phyloP scores from a whole-genome alignment of 1,140 invertebrate species.

The Scylla paramamosain region DNA sequence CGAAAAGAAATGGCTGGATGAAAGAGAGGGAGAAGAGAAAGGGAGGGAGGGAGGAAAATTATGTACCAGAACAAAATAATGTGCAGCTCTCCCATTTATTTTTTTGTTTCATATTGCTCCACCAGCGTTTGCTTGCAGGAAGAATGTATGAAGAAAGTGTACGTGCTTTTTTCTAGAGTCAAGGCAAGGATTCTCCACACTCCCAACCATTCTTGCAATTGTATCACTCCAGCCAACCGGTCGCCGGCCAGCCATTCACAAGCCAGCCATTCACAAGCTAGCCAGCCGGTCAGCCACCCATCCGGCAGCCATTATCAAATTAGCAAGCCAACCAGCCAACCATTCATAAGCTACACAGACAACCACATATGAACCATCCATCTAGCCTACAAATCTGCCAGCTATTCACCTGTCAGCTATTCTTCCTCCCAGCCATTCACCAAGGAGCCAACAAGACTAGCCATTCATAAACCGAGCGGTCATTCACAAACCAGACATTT shows the following conservation, averaged over 20 bases:
- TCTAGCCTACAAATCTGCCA: neutral
- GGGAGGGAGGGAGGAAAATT: neutral
- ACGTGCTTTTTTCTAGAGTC: neutral
- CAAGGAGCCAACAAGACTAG: no score
- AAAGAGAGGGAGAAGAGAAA: neutral
- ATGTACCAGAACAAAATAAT: neutral
- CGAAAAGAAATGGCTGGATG: constrained; percentile 1
- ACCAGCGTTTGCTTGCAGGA: no score
- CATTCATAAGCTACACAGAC: neutral
- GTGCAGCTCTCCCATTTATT: neutral
- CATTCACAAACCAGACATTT: neutral
- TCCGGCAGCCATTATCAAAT: neutral
- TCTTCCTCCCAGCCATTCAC: neutral
- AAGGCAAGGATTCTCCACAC: neutral
- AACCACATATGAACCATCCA: neutral
- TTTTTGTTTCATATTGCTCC: neutral
- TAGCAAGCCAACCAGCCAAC: neutral
- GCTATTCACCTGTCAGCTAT: neutral
- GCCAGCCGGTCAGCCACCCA: neutral
- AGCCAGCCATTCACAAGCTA: neutral
- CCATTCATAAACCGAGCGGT: neutral
- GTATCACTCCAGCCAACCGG: neutral
- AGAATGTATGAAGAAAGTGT: neutral
- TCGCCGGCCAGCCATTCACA: neutral
- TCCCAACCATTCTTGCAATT: neutral